Conservation (phyloP, 2,797 vertebrate species). For the Anguilla anguilla region DNA sequence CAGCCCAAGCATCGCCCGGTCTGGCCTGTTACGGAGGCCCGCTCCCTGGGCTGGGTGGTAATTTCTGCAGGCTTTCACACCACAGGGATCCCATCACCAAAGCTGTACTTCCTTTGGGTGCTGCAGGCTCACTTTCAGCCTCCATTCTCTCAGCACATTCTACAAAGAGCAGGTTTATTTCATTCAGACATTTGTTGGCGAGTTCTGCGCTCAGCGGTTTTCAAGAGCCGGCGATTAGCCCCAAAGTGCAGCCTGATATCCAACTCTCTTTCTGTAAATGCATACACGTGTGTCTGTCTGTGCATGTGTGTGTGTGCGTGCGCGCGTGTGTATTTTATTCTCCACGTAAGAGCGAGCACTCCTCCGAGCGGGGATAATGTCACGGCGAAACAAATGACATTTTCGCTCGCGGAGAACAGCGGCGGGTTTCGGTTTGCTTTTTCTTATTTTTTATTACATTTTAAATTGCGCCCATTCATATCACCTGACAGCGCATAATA, state of each 20-base stretch:
- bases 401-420: neutral
- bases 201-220: neutral
- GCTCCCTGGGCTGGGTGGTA: neutral
- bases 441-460: neutral
- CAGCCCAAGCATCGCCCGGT: neutral
- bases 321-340: neutral
- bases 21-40: no score
- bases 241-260: neutral
- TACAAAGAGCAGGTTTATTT: neutral
- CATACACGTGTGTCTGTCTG: neutral
- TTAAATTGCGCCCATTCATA: conserved; percentile 13
- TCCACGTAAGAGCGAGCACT: neutral
- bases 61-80: no score
- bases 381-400: conserved; percentile 2
- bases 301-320: neutral
- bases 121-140: no score
- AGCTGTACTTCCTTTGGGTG: no score
- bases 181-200: neutral
- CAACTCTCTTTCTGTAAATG: neutral
- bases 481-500: conserved; percentile 20
- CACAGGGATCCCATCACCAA: no score
- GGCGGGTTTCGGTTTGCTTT: neutral
- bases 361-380: neutral
- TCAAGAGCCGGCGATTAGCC: neutral
- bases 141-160: no score